Conservation (phyloP, 2,797 vertebrate species). For the Enteromius treurensis region DNA sequence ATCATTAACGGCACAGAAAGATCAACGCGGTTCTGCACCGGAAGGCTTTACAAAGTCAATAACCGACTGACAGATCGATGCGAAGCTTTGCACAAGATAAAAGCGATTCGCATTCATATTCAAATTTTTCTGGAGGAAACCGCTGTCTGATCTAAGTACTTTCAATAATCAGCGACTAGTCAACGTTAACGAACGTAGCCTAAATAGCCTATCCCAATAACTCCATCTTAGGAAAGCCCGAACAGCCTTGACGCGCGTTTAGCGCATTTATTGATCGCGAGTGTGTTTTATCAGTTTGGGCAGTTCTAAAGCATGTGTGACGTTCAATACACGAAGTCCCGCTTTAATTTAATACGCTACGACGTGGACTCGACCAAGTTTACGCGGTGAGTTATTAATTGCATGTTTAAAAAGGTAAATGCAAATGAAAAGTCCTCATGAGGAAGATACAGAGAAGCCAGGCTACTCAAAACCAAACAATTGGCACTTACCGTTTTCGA, state of each 20-base stretch:
- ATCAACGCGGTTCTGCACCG: slow-evolving; percentile 16
- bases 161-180: slow-evolving; percentile 19
- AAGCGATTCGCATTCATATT: slow-evolving; percentile 40
- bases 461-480: not conserved
- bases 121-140: slow-evolving; percentile 20
- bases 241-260: slow-evolving; percentile 2
- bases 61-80: slow-evolving; percentile 40
- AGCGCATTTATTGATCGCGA: slow-evolving; percentile 9
- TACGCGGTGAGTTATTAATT: not conserved
- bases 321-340: not conserved
- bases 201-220: not conserved
- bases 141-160: slow-evolving; percentile 38
- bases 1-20: slow-evolving; percentile 41
- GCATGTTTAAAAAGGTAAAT: slow-evolving; percentile 1
- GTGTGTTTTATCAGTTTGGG: not conserved
- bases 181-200: slow-evolving; percentile 7
- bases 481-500: not conserved
- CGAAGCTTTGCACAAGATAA: slow-evolving; percentile 43
- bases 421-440: slow-evolving; percentile 18
- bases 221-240: not conserved
- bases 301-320: slow-evolving; percentile 7
- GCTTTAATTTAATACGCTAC: not conserved
- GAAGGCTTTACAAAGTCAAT: slow-evolving; percentile 40
- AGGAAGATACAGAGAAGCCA: not conserved
- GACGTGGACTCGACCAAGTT: slow-evolving; percentile 29